These are phyloP conservation scores for Tachyglossus aculeatus DNA, from an alignment of 2,797 vertebrate species.

Conservation along the genomic window DNA sequence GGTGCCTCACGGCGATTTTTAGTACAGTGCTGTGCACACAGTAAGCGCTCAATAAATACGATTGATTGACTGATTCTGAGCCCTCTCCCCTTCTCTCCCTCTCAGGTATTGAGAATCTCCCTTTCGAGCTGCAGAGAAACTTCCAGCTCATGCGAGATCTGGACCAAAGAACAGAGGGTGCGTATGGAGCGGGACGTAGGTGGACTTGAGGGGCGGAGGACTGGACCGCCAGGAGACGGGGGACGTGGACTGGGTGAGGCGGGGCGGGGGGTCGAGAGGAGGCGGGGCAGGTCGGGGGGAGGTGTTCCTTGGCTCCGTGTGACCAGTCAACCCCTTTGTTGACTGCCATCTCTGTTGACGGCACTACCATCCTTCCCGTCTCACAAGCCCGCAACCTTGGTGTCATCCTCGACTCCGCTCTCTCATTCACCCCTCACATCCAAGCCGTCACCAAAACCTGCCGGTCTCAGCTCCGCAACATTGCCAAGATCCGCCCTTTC, in stretches of 20 bases:
- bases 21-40: too few species aligned
- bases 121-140: constrained; percentile 96
- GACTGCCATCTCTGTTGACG: too few species aligned
- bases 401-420: too few species aligned
- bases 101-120: constrained; percentile 95
- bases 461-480: too few species aligned
- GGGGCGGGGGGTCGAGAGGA: accelerated
- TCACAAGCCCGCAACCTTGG: too few species aligned
- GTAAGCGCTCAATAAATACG: too few species aligned
- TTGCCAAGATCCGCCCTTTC: too few species aligned
- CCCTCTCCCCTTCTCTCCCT: constrained; percentile 7
- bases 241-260: not conserved
- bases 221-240: not conserved
- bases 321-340: not conserved
- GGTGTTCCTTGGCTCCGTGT: not conserved
- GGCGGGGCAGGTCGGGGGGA: not conserved
- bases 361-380: too few species aligned
- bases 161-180: constrained; percentile 96
- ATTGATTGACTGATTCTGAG: too few species aligned
- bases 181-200: constrained; percentile 25
- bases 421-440: too few species aligned
- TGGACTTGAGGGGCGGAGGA: not conserved
- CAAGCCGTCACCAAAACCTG: too few species aligned
- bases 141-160: constrained; percentile 98
- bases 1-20: not conserved